These are phyloP conservation scores for Podabrus alpinus DNA, from an alignment of 2,888 invertebrate species.

Conservation along the genomic window DNA sequence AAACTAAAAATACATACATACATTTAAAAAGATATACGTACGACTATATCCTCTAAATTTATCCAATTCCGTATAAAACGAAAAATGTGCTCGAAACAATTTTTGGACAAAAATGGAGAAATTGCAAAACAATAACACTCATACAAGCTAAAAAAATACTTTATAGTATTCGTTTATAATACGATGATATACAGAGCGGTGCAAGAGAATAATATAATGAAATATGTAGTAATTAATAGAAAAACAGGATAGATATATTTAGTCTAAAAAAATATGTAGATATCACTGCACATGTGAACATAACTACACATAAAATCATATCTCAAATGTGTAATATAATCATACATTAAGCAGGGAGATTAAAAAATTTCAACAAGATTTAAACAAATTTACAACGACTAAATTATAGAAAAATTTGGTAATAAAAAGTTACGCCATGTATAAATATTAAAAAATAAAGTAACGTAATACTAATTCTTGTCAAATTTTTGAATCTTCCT, in stretches of 20 bases:
- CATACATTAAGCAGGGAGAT: constrained; percentile 27
- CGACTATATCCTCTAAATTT: constrained; percentile 45
- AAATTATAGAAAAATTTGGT: constrained; percentile 6
- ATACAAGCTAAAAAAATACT: constrained; percentile 23
- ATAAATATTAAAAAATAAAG: not conserved
- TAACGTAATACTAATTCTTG: not conserved
- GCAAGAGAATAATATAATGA: constrained; percentile 36
- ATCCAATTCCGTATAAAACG: constrained; percentile 6
- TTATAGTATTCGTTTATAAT: constrained; percentile 35
- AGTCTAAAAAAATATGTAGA: constrained; percentile 46
- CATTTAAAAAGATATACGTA: constrained; percentile 45
- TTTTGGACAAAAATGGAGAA: constrained; percentile 16
- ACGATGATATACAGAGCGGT: constrained; percentile 36
- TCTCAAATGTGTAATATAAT: constrained; percentile 45
- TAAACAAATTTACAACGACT: constrained; percentile 16
- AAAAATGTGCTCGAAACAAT: constrained; percentile 25
- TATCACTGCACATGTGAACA: constrained; percentile 48
- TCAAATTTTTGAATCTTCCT: constrained; percentile 37
- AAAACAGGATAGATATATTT: constrained; percentile 37
- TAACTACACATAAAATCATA: constrained; percentile 50
- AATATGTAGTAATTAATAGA: constrained; percentile 31
- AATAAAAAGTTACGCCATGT: constrained; percentile 4
- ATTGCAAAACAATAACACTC: constrained; percentile 14
- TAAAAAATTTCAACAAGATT: constrained; percentile 8
- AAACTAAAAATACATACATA: constrained; percentile 4